Evolutionary conservation across 2,888 invertebrate species (phyloP), one percentile per base, ranked within the genome.

Genomic region (Ptychoptera albimana): DNA sequence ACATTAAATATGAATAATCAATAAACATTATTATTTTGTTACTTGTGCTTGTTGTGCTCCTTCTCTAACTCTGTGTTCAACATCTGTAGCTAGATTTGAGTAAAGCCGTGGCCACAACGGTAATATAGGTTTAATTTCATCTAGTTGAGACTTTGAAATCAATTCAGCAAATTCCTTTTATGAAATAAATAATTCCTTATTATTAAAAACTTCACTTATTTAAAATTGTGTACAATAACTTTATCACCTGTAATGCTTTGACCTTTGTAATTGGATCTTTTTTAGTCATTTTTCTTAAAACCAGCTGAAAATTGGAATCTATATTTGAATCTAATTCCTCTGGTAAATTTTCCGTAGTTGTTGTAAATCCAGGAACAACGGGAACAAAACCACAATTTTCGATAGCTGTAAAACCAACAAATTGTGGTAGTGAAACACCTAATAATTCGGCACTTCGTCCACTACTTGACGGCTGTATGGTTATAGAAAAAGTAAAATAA

Each of bases 191-290:
- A 15, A 39, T 44, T n/a, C 41, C 30, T 39, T 40, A 34, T 36
- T 14, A 16, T 5, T 16, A 34, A 11, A 43, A n/a, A 14, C 32
- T 9, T 43, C 39, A 31, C 11, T 34, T 37, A 15, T 13, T 39
- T 30, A 11, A 42, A 35, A 37, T 15, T n/a, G n/a, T n/a, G n/a
- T n/a, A n/a, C 2, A 42, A 34, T 8, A 14, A 38, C 8, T 30
- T 6, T 23, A 16, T 30, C 31, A 8, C 23, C 45, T 58, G 58
- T n/a, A 59, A 47, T 50, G 86, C 91, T 73, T 92, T 94, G 34
- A 81, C 72, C 64, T 87, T 91, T 5, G 94, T 94, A 2, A 82
- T 79, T 1, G 82, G 75, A 69, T 93, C 92, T 59, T 88, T 91
- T 60, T 94, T 94, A 44, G 77, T 77, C 63, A 93, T 78, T 63